Conservation (phyloP, 2,888 invertebrate genomes). For the Cryptosula pallasiana region DNA sequence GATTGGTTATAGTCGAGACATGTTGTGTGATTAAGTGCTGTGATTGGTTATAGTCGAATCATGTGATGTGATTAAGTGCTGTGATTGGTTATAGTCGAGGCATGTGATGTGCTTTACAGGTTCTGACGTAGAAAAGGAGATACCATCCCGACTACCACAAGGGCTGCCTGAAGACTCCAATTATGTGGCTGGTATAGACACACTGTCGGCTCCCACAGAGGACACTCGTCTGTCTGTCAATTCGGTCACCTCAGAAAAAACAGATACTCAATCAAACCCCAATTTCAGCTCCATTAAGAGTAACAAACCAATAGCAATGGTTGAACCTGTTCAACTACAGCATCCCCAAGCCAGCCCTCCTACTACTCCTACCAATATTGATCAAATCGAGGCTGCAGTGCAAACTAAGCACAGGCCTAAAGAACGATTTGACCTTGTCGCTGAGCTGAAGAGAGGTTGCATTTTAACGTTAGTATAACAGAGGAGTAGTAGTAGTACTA, state of each 20-base stretch:
- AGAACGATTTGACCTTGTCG: neutral
- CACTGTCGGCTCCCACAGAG: neutral
- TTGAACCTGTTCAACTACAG: conserved; percentile 9
- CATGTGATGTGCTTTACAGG: no score
- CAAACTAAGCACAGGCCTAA: neutral
- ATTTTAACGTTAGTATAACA: conserved; percentile 7
- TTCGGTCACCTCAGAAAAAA: neutral
- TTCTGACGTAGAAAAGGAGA: conserved; percentile 10
- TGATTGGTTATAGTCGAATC: no score
- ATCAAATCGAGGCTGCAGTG: neutral
- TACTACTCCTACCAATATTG: no score
- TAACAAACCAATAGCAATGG: conserved; percentile 19
- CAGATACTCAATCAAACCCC: neutral
- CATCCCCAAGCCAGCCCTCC: no score
- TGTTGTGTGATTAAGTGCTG: no score
- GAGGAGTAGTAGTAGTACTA: no score
- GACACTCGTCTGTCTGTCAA: no score
- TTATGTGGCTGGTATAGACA: neutral
- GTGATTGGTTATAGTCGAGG: no score
- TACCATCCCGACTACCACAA: neutral
- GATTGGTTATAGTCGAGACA: no score
- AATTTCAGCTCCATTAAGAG: neutral
- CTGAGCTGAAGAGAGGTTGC: conserved; percentile 13
- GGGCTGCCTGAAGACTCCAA: neutral
- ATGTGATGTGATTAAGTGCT: no score